Percentiles rank a stretch among this genome's conserved stretches.
phyloP scores from a whole-genome alignment of 2,797 vertebrate species.

The Lemur catta region DNA sequence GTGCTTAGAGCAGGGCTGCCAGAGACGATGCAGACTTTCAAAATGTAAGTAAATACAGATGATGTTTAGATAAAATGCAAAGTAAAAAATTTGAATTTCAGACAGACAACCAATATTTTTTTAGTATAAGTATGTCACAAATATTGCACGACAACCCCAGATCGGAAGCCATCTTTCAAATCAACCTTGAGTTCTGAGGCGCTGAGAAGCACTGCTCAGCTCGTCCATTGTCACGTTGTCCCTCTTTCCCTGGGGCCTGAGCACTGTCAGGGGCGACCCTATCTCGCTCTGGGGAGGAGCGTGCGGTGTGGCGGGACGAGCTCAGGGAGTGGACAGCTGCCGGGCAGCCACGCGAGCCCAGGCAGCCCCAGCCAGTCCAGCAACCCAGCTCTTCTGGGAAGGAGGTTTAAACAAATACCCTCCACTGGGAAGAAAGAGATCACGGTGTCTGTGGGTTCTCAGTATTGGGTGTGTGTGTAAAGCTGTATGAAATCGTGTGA shows the following conservation, averaged over 20 bases:
- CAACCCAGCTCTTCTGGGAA: not conserved
- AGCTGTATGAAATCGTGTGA: not conserved
- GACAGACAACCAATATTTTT: not conserved
- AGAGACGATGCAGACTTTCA: not conserved
- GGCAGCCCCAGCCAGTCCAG: not conserved
- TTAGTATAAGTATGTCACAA: not conserved
- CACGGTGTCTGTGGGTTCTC: not conserved
- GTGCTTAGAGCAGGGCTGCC: not conserved
- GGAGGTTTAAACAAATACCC: not conserved
- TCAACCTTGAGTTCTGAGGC: not conserved
- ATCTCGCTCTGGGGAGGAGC: not conserved
- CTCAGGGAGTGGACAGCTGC: not conserved
- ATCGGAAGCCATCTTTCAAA: not conserved
- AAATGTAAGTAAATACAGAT: not conserved
- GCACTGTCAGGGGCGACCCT: fast-evolving
- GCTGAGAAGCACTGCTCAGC: not conserved
- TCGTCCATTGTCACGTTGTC: not conserved
- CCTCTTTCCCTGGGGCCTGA: not conserved
- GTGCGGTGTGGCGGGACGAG: not conserved
- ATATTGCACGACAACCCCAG: not conserved
- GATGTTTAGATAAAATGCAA: not conserved
- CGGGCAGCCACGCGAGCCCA: not conserved
- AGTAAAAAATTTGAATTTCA: not conserved
- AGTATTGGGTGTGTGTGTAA: not conserved
- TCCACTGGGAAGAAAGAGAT: not conserved